A percentile compares a stretch with the other conserved stretches of the same genome.
phyloP scores from a whole-genome alignment of 2,113 vertebrate species.

The Microcebus tavaratra region DNA sequence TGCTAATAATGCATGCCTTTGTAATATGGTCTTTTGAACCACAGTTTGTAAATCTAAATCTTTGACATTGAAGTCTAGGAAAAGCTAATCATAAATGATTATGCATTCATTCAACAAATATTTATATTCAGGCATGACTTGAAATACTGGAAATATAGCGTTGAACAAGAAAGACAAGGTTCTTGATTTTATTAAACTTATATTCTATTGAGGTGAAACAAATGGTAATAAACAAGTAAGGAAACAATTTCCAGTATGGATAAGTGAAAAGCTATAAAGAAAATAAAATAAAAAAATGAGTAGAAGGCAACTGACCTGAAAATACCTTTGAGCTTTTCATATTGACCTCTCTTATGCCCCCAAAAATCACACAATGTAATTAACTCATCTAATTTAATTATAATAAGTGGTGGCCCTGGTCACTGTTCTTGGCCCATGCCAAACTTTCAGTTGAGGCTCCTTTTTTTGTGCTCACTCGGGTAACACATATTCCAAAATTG shows the following conservation, averaged over 20 bases:
- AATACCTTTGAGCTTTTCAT: not conserved
- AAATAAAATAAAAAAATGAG: slow-evolving; percentile 27
- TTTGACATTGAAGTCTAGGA: not conserved
- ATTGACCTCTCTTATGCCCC: not conserved
- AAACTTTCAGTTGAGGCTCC: not conserved
- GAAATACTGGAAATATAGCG: not conserved
- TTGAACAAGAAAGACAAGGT: not conserved
- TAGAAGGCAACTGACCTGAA: not conserved
- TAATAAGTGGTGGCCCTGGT: not conserved
- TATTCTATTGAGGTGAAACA: not conserved
- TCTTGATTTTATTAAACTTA: slow-evolving; percentile 15
- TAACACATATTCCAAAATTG: not conserved
- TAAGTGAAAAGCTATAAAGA: slow-evolving; percentile 19
- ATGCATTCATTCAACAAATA: not conserved
- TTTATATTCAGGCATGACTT: not conserved
- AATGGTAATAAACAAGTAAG: not conserved
- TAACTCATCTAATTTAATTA: not conserved
- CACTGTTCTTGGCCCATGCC: not conserved
- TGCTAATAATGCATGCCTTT: slow-evolving; percentile 21
- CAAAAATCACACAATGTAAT: not conserved
- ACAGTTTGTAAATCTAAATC: slow-evolving; percentile 8
- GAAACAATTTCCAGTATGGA: not conserved
- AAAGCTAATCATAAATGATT: not conserved
- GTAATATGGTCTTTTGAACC: slow-evolving; percentile 3
- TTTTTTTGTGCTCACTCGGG: not conserved